Evolutionary conservation across 2,797 vertebrate genomes (phyloP).

Genomic region (Sebastes vulpes): DNA sequence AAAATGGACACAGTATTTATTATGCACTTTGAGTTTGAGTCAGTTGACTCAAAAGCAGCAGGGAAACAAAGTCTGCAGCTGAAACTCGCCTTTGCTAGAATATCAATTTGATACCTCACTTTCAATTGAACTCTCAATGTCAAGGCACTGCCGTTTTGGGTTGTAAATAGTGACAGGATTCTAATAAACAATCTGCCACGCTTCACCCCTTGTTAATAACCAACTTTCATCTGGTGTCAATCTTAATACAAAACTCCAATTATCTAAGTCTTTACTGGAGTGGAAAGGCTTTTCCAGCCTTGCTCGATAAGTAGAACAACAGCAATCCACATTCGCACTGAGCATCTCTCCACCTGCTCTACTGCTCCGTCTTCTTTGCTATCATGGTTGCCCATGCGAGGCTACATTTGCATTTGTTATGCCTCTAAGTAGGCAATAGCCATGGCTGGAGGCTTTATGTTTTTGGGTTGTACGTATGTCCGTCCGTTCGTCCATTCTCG

Average conservation of each 20-base stretch:
- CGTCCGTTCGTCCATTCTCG: too few species aligned
- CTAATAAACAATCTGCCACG: slow-evolving; percentile 87
- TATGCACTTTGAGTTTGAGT: background rate
- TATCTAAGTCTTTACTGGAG: slow-evolving; percentile 83
- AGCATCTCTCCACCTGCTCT: slow-evolving; percentile 30
- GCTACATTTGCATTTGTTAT: background rate
- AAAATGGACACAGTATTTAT: slow-evolving; percentile 38
- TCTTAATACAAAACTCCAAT: slow-evolving; percentile 86
- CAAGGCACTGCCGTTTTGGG: slow-evolving; percentile 71
- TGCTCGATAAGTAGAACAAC: slow-evolving; percentile 64
- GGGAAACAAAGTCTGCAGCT: slow-evolving; percentile 37
- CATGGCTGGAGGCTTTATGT: too few species aligned
- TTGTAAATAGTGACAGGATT: slow-evolving; percentile 85
- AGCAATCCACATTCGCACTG: slow-evolving; percentile 44
- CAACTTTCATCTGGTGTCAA: slow-evolving; percentile 86
- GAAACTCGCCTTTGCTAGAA: slow-evolving; percentile 61
- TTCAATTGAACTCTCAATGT: slow-evolving; percentile 83
- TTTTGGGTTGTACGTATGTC: too few species aligned
- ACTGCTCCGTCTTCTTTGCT: background rate
- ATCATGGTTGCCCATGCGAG: background rate
- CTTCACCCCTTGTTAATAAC: slow-evolving; percentile 86
- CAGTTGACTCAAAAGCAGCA: slow-evolving; percentile 31
- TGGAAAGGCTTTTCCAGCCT: slow-evolving; percentile 80
- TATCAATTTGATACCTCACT: slow-evolving; percentile 73
- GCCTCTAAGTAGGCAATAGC: too few species aligned